Evolutionary conservation across 1,140 invertebrate species (phyloP).

Genomic region (Cyclargus thomasi): DNA sequence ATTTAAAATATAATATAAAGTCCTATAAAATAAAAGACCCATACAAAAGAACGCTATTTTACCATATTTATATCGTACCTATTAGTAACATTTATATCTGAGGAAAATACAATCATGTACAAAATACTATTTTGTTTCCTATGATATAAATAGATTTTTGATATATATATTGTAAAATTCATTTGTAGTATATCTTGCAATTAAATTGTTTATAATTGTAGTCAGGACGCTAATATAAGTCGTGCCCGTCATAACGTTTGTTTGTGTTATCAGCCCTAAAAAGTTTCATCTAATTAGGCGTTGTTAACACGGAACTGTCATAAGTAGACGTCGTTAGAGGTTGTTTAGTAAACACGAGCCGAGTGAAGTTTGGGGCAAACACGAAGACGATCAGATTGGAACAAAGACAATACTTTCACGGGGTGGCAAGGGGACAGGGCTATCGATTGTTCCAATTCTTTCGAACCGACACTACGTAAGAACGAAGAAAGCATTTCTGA

Average conservation of each 20-base stretch:
- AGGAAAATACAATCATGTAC: too few relatives aligned
- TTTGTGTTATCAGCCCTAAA: not conserved
- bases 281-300: conserved; percentile 12
- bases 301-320: conserved; percentile 19
- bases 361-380: conserved; percentile 31
- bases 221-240: not conserved
- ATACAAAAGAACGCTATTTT: too few relatives aligned
- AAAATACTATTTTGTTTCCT: too few relatives aligned
- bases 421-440: conserved; percentile 27
- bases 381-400: conserved; percentile 48
- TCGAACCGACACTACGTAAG: not conserved
- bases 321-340: conserved; percentile 27
- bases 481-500: not conserved
- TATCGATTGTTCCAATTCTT: not conserved
- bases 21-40: too few relatives aligned
- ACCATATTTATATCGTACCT: too few relatives aligned
- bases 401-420: conserved; percentile 58
- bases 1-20: too few relatives aligned
- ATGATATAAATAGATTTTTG: too few relatives aligned
- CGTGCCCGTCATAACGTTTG: not conserved
- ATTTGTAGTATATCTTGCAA: too few relatives aligned
- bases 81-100: too few relatives aligned
- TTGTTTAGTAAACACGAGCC: conserved; percentile 38
- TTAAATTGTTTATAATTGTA: not conserved
- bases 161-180: too few relatives aligned